These are phyloP conservation scores for Willisornis vidua DNA, from an alignment of 2,113 vertebrate species.

Conservation along the genomic window DNA sequence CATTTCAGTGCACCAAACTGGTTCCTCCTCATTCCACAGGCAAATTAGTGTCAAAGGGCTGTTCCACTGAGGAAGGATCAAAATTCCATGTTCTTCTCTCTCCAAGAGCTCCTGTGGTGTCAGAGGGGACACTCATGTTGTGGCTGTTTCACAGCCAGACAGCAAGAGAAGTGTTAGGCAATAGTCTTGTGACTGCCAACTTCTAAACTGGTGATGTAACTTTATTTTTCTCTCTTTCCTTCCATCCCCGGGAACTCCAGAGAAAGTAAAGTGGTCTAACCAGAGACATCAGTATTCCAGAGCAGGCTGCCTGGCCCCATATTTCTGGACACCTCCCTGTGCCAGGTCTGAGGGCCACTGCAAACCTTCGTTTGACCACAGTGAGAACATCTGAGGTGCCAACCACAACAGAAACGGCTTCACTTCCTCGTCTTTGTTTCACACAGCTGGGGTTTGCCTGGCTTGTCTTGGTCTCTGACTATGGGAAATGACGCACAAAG, in stretches of 20 bases:
- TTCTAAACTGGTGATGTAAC: not conserved
- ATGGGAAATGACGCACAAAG: not conserved
- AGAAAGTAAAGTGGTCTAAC: conserved; percentile 58
- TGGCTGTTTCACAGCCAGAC: not conserved
- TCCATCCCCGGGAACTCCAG: conserved; percentile 40
- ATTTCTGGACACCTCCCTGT: not conserved
- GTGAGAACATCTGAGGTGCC: not conserved
- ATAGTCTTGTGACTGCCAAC: not conserved
- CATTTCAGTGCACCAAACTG: not conserved
- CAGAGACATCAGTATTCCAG: conserved; percentile 25
- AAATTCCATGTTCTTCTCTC: not conserved
- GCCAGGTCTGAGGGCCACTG: not conserved
- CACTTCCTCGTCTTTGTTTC: not conserved
- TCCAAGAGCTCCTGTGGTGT: not conserved
- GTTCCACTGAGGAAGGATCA: not conserved
- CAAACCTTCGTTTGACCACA: not conserved
- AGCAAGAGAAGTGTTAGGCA: not conserved
- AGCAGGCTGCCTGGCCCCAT: not conserved
- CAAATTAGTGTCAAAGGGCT: not conserved
- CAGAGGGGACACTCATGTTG: not conserved
- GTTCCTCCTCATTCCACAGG: not conserved
- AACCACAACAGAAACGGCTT: not conserved
- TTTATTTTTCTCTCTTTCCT: not conserved
- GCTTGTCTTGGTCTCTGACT: not conserved
- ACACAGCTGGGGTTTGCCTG: conserved; percentile 7